phyloP scores from a whole-genome alignment of 2,113 vertebrate genomes.

The Eptesicus fuscus region DNA sequence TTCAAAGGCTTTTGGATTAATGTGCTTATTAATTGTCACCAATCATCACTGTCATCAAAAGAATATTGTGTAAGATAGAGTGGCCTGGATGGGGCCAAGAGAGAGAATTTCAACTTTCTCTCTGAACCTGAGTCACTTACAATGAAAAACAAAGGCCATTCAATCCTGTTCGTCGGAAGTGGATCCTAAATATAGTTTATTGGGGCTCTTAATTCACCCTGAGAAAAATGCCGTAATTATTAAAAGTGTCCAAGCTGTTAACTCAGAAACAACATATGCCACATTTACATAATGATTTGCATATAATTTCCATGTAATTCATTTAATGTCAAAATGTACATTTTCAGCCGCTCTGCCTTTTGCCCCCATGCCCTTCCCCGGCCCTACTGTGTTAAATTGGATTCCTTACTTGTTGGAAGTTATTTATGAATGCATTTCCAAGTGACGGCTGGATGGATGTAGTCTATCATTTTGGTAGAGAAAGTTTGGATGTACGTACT shows the following conservation, averaged over 20 bases:
- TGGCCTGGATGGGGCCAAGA: background rate
- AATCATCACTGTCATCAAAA: conserved; percentile 38
- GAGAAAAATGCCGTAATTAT: conserved; percentile 70
- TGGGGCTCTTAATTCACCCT: conserved; percentile 73
- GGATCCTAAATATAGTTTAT: conserved; percentile 70
- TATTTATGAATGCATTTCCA: background rate
- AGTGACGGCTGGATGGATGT: background rate
- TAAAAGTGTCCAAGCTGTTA: conserved; percentile 78
- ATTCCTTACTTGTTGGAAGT: background rate
- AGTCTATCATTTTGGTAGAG: background rate
- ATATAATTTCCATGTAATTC: conserved; percentile 77
- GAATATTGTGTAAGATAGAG: conserved; percentile 42
- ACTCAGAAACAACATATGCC: conserved; percentile 75
- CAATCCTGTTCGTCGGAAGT: conserved; percentile 47
- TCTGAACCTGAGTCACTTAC: conserved; percentile 51
- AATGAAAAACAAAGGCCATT: conserved; percentile 65
- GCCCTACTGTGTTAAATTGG: background rate
- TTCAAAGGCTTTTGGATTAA: conserved; percentile 68
- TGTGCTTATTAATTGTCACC: conserved; percentile 68
- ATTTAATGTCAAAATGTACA: conserved; percentile 74
- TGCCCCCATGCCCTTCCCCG: background rate
- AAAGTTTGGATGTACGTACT: background rate
- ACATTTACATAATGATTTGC: conserved; percentile 79
- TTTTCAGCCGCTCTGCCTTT: conserved; percentile 56
- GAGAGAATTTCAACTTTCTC: conserved; percentile 61